A percentile compares a stretch with the other conserved stretches of the same genome.
Evolutionary conservation across 1,140 invertebrate species (phyloP).

Genomic region (Pseudomyrmex cubaensis): DNA sequence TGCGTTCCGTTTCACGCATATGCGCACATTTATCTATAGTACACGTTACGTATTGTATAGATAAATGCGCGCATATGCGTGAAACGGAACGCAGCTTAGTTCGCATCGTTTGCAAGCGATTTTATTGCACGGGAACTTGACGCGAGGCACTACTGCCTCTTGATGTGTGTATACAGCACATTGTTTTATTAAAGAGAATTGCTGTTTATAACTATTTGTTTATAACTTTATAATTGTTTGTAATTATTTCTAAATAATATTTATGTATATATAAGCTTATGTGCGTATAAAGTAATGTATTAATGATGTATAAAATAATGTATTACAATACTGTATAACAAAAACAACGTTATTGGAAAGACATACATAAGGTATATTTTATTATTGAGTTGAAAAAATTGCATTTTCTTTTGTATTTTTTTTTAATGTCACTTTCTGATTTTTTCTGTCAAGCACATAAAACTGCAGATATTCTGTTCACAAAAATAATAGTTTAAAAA

Average conservation of each 20-base stretch:
- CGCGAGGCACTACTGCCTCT: too few relatives aligned
- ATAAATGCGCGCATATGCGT: too few relatives aligned
- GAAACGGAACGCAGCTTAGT: too few relatives aligned
- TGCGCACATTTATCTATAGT: too few relatives aligned
- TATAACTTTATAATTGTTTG: not conserved
- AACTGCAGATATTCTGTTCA: not conserved
- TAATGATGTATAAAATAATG: conserved; percentile 49
- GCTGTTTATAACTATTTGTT: conserved; percentile 51
- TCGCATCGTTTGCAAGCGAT: too few relatives aligned
- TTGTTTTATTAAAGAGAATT: conserved; percentile 40
- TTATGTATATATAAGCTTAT: conserved; percentile 22
- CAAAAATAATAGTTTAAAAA: not conserved
- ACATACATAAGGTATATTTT: conserved; percentile 73
- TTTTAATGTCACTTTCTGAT: conserved; percentile 40
- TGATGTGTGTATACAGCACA: conserved; percentile 10
- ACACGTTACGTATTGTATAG: too few relatives aligned
- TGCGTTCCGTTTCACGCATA: too few relatives aligned
- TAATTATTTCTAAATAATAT: conserved; percentile 29
- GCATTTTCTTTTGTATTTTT: conserved; percentile 62
- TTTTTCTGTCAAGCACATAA: not conserved
- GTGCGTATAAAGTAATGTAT: conserved; percentile 39
- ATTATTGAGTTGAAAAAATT: conserved; percentile 71
- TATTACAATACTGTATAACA: conserved; percentile 55
- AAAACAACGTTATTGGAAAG: conserved; percentile 57
- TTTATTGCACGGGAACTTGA: too few relatives aligned